Evolutionary conservation across 2,113 vertebrate species (phyloP), one percentile per base, ranked within the genome.

Genomic region (Smithornis capensis): DNA sequence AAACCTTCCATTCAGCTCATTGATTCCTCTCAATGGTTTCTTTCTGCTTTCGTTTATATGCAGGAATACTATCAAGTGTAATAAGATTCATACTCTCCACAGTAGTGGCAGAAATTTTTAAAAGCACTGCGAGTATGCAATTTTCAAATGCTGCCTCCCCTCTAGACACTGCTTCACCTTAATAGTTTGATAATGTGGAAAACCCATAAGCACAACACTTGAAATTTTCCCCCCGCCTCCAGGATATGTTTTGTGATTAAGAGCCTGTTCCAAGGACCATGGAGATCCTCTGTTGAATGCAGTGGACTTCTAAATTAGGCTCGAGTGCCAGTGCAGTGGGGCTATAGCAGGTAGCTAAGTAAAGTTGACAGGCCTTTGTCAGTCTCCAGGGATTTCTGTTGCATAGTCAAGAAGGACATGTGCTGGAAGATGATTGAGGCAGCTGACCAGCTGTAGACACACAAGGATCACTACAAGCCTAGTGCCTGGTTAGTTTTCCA

Each of bases 1-100:
- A 78, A 19, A 6, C 1, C 17, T 60, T 94, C 49, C 76, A 74
- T 91, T 97, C 87, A 96, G 74, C 35, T 82, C 49, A 70, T 87
- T 88, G 81, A 89, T 89, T 95, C 57, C 22, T 94, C 79, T 93
- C 79, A 83, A 3, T 69, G 69, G 11, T 87, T 92, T 64, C 80
- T 83, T 87, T 76, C 69, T 93, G 64, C 85, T 96, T 92, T 86
- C 56, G 68, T 93, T 95, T 95, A 65, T 78, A 70, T 94, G 88
- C 89, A 73, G 38, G 56, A 93, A 89, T 90, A 74, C 37, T 82
- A 7, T 84, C 33, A 82, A 89, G 89, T 19, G 4, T 78, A 88
- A 82, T 91, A 88, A 83, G 8, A 28, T 78, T 65, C 68, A 44
- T 83, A 73, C 55, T 60, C 56, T 73, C 19, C 73, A 59, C 59